Conservation (phyloP, 2,888 invertebrate genomes). For the Agelastica alni region DNA sequence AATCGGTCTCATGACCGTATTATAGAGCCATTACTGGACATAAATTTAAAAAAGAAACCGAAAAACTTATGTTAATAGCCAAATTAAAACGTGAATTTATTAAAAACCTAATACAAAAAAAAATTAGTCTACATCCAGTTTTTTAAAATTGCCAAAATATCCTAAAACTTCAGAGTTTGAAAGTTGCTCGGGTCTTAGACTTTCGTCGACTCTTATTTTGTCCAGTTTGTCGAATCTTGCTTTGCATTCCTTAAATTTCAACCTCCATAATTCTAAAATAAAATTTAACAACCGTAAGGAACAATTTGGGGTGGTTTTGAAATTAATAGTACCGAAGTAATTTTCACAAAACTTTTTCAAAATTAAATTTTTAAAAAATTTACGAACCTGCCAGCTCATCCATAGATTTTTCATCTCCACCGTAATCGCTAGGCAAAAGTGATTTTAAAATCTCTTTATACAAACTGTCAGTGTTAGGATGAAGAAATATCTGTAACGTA, state of each 20-base stretch:
- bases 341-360: not conserved
- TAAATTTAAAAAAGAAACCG: no score
- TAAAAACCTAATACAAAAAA: not conserved
- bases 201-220: slow-evolving; percentile 11
- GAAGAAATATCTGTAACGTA: slow-evolving; percentile 8
- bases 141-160: slow-evolving; percentile 22
- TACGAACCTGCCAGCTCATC: slow-evolving; percentile 7
- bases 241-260: slow-evolving; percentile 8
- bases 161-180: slow-evolving; percentile 21
- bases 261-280: slow-evolving; percentile 17
- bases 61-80: no score
- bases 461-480: slow-evolving; percentile 4
- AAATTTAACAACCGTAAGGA: not conserved
- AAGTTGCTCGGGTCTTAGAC: slow-evolving; percentile 7
- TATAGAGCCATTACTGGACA: no score
- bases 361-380: not conserved
- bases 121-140: slow-evolving; percentile 18
- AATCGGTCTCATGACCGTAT: no score
- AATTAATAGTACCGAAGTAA: not conserved
- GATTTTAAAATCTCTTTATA: slow-evolving; percentile 6
- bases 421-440: slow-evolving; percentile 20
- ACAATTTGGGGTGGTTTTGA: not conserved
- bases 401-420: slow-evolving; percentile 13
- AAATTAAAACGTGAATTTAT: no score
- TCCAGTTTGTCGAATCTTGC: slow-evolving; percentile 12